Evolutionary conservation across 2,888 invertebrate species (phyloP).

Genomic region (Rhaphigaster nebulosa): DNA sequence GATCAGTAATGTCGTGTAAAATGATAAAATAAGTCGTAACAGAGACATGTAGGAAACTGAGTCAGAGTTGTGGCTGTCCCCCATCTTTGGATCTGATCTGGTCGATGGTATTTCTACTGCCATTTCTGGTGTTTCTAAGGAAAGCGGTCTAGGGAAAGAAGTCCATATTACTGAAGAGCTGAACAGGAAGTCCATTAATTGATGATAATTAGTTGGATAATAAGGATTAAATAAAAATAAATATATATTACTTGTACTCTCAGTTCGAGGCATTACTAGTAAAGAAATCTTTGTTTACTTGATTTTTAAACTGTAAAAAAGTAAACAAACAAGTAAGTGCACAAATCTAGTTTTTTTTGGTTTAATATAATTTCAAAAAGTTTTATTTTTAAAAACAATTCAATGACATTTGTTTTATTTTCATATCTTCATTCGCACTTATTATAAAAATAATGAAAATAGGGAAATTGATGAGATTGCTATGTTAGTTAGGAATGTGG

Average conservation of each 20-base stretch:
- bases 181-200: neutral
- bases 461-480: too few species aligned
- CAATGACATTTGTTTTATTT: too few species aligned
- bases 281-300: neutral
- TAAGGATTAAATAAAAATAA: neutral
- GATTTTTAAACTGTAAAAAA: neutral
- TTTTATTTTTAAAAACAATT: too few species aligned
- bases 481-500: too few species aligned
- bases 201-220: neutral
- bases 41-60: neutral
- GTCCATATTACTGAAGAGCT: neutral
- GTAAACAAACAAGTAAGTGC: too few species aligned
- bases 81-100: neutral
- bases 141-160: neutral
- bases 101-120: neutral
- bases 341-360: too few species aligned
- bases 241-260: neutral
- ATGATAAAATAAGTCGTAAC: neutral
- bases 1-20: neutral
- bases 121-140: neutral
- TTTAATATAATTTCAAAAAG: too few species aligned
- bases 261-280: neutral
- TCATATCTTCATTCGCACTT: too few species aligned
- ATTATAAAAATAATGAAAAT: too few species aligned
- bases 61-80: neutral